phyloP scores from a whole-genome alignment of 2,888 invertebrate species.

The Cinara cedri region DNA sequence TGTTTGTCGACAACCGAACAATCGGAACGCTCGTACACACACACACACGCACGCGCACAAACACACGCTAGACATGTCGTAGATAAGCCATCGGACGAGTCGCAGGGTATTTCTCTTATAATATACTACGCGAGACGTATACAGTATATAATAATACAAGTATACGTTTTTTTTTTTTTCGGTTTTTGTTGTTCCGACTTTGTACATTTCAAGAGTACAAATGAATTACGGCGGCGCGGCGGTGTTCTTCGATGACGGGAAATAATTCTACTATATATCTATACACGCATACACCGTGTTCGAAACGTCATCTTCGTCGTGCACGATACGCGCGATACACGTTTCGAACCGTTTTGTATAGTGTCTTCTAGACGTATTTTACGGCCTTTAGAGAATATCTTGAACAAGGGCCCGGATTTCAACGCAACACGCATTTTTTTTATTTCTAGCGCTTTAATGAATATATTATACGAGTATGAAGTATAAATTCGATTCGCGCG shows the following conservation, averaged over 20 bases:
- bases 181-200: not conserved
- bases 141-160: too few species aligned
- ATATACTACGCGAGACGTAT: too few species aligned
- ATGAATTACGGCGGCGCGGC: not conserved
- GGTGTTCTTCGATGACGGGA: not conserved
- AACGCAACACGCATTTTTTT: too few species aligned
- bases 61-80: conserved; percentile 18
- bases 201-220: not conserved
- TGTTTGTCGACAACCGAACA: conserved; percentile 24
- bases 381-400: too few species aligned
- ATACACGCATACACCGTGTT: not conserved
- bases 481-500: too few species aligned
- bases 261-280: not conserved
- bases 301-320: too few species aligned
- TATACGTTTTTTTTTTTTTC: too few species aligned
- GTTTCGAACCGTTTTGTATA: not conserved
- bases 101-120: not conserved
- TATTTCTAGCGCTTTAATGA: too few species aligned
- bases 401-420: too few species aligned
- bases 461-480: too few species aligned
- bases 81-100: conserved; percentile 35
- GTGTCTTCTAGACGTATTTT: too few species aligned
- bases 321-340: not conserved
- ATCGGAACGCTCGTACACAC: conserved; percentile 17
- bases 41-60: not conserved